Base-by-base conservation (phyloP, 2,797 vertebrate genomes). In the Serranus cabrilla region DNA sequence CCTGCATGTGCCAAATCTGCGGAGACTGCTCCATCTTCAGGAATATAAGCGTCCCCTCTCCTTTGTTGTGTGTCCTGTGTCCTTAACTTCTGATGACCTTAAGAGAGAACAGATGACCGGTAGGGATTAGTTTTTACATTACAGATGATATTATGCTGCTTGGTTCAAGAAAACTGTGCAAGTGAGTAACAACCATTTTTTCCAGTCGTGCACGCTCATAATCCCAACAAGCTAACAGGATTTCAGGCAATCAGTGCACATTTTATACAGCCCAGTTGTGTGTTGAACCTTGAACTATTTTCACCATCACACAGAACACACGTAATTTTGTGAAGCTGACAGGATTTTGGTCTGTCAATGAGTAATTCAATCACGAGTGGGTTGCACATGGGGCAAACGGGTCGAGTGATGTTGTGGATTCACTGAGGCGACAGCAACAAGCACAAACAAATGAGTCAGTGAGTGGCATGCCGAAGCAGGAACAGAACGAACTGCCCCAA, bases 1-100 rank as follows among this genome's bases (percentile, higher is more conserved):
- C 54, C 72, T 85, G 88, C 7, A 91, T 93, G 76, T 95, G 95
- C 97, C 97, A 97, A 14, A 97, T 83, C 34, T 92, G 92, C 1
- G 1, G 80, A 46, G 79, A 61, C 64, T 59, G 83, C 47, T 69
- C 96, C 94, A 95, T 96, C 90, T 96, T 95, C 20, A 43, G 34
- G 67, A 27, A 45, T 60, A 2, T 12, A 7, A 20, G 13, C n/a
- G 39, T 34, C 31, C 23, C 18, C n/a, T 54, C 54, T 42, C n/a
- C 39, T 55, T 40, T 34, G 11, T 60, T 5, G 16, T n/a, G 47
- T 39, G 25, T 59, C 52, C 21, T 39, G 11, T 52, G n/a, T 62
- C 43, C 47, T 76, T 68, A 56, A 18, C 16, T 37, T 64, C 63
- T 77, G 73, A 51, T 63, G 59, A 37, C 66, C 82, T 74, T 13